Percentiles rank a stretch among this genome's conserved stretches.
phyloP scores from a whole-genome alignment of 2,113 vertebrate species.

The Phalacrocorax pelagicus region DNA sequence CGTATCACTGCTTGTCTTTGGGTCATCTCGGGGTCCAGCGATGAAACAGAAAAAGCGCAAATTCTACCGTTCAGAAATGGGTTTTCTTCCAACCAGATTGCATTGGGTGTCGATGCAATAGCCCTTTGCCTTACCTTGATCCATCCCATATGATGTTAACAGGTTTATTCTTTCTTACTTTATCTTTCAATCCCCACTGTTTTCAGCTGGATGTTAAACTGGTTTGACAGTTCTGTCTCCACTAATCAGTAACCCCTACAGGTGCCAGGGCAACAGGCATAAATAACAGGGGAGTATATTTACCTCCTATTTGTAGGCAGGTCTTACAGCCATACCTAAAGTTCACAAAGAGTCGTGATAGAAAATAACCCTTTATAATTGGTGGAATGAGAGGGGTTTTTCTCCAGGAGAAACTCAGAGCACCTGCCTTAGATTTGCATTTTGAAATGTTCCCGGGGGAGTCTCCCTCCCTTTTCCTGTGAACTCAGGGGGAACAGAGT shows the following conservation, averaged over 20 bases:
- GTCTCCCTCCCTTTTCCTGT: rapidly evolving
- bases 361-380: neutral
- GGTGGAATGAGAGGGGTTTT: neutral
- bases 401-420: neutral
- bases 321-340: neutral
- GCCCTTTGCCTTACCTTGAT: neutral
- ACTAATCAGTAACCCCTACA: neutral
- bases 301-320: no score
- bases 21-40: neutral
- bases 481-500: rapidly evolving
- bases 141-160: neutral
- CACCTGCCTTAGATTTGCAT: neutral
- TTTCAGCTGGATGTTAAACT: neutral
- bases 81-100: neutral
- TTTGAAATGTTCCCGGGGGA: neutral
- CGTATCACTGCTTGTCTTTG: neutral
- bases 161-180: neutral
- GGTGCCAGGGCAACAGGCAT: neutral
- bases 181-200: neutral
- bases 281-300: neutral
- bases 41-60: neutral
- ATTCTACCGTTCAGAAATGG: neutral
- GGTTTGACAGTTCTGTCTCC: neutral
- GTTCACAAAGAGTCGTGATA: neutral
- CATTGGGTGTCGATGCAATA: no score